A percentile compares a stretch with the other conserved stretches of the same genome.
phyloP scores from a whole-genome alignment of 2,113 vertebrate species.

The Brachyhypopomus gauderio region DNA sequence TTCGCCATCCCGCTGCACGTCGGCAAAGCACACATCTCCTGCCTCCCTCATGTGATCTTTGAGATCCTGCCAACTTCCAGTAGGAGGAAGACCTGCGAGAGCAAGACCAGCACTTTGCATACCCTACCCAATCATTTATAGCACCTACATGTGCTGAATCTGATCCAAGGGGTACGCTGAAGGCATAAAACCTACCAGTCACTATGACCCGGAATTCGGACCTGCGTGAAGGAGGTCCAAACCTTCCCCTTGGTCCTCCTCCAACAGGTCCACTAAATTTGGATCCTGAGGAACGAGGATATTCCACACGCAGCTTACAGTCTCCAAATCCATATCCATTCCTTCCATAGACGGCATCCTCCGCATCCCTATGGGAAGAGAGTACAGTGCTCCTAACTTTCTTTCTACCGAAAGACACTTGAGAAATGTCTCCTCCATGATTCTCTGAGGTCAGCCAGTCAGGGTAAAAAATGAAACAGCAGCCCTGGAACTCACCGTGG shows the following conservation, averaged over 20 bases:
- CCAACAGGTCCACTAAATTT: slow-evolving; percentile 73
- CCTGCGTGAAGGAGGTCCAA: slow-evolving; percentile 84
- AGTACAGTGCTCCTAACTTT: slow-evolving; percentile 76
- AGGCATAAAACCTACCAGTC: slow-evolving; percentile 71
- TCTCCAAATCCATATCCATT: slow-evolving; percentile 87
- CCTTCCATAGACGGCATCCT: slow-evolving; percentile 85
- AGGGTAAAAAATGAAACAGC: slow-evolving; percentile 60
- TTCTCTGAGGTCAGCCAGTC: slow-evolving; percentile 61
- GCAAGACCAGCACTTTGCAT: background rate
- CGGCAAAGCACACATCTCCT: slow-evolving; percentile 84
- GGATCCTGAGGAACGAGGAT: slow-evolving; percentile 79
- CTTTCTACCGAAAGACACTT: slow-evolving; percentile 59
- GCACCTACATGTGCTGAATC: background rate
- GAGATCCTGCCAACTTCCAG: slow-evolving; percentile 90
- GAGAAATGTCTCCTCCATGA: slow-evolving; percentile 66
- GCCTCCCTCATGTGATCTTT: slow-evolving; percentile 86
- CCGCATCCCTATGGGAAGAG: slow-evolving; percentile 83
- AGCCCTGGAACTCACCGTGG: slow-evolving; percentile 78
- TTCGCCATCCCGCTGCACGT: slow-evolving; percentile 82
- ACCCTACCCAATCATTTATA: background rate
- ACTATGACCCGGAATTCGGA: slow-evolving; percentile 92
- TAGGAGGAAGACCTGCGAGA: slow-evolving; percentile 77
- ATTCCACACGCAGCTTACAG: slow-evolving; percentile 89
- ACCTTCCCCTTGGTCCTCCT: slow-evolving; percentile 79
- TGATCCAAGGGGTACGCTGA: background rate